Conservation (phyloP, 1,140 invertebrate species). For the Dendroctonus valens region DNA sequence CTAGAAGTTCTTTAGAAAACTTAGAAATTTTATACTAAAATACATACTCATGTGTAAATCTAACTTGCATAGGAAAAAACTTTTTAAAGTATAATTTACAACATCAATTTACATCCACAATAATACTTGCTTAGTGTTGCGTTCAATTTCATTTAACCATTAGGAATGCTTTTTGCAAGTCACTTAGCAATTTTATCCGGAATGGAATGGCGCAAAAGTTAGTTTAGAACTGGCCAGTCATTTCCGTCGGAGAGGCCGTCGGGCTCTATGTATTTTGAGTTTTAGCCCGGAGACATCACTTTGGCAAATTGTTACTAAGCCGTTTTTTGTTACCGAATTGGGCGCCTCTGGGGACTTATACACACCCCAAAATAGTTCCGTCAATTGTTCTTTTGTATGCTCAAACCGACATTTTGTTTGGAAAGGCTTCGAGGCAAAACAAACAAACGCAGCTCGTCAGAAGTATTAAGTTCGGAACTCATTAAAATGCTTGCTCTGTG, state of each 20-base stretch:
- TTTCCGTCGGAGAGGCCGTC: slow-evolving; percentile 1
- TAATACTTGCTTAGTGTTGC: too few species aligned
- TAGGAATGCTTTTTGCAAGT: too few species aligned
- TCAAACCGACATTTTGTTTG: background rate
- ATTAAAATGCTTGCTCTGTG: background rate
- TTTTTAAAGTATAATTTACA: too few species aligned
- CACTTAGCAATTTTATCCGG: too few species aligned
- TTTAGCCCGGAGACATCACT: slow-evolving; percentile 12
- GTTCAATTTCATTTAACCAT: too few species aligned
- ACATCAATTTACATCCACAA: too few species aligned
- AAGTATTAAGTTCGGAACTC: background rate
- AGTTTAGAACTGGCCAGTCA: slow-evolving; percentile 1
- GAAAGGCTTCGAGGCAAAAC: background rate
- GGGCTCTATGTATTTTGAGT: slow-evolving; percentile 3
- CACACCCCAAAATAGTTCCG: slow-evolving; percentile 4
- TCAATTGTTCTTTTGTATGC: slow-evolving; percentile 4
- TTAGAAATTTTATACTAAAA: too few species aligned
- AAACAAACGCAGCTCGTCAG: background rate
- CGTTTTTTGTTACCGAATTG: slow-evolving; percentile 12
- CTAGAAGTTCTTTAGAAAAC: too few species aligned
- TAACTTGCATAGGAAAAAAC: too few species aligned
- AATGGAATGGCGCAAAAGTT: background rate
- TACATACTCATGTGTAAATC: too few species aligned
- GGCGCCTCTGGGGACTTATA: slow-evolving; percentile 2
- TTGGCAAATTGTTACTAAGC: slow-evolving; percentile 12